phyloP scores from a whole-genome alignment of 2,797 vertebrate genomes.

The Danio choprae region DNA sequence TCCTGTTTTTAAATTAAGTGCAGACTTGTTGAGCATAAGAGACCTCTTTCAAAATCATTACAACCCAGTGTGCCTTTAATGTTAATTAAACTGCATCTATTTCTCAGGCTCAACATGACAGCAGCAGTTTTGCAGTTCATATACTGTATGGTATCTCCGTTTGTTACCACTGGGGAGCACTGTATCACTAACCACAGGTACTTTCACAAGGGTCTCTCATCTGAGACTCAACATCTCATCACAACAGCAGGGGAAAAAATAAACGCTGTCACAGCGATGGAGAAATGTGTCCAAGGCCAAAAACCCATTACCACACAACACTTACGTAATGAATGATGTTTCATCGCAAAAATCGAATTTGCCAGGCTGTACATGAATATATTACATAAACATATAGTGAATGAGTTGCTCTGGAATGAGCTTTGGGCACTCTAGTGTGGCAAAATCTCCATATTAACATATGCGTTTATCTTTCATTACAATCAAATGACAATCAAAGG shows the following conservation, averaged over 20 bases:
- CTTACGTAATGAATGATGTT: conserved; percentile 24
- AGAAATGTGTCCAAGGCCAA: conserved; percentile 27
- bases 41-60: no score
- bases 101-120: conserved; percentile 1
- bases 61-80: no score
- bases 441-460: conserved; percentile 17
- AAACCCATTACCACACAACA: conserved; percentile 18
- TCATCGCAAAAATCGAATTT: conserved; percentile 18
- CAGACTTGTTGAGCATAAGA: no score
- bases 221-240: conserved; percentile 5
- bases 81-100: not conserved
- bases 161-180: conserved; percentile 54
- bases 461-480: not conserved
- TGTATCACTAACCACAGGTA: conserved; percentile 25
- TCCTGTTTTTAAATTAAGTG: no score
- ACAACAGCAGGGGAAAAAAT: not conserved
- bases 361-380: conserved; percentile 17
- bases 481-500: conserved; percentile 28
- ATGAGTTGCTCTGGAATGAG: conserved; percentile 29
- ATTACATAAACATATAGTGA: conserved; percentile 2
- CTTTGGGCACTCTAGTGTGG: conserved; percentile 6
- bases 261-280: not conserved
- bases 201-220: conserved; percentile 4
- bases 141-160: not conserved
- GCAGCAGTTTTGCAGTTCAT: not conserved